Conservation (phyloP, 2,888 invertebrate genomes). For the Kuschelorhynchus macadamiae region DNA sequence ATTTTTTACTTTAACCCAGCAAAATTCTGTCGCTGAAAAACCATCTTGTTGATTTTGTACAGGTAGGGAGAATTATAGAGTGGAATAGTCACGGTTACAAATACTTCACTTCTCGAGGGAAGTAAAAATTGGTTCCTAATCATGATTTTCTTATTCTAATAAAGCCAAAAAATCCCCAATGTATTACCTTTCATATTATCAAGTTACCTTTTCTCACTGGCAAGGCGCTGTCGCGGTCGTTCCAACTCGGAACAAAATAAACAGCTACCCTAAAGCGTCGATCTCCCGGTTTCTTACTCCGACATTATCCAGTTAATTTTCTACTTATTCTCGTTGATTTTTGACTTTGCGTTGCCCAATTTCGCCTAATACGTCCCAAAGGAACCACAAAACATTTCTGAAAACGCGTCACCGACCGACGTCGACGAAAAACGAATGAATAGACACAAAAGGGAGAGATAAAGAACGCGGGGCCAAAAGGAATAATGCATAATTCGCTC, state of each 20-base stretch:
- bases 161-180: too few species aligned
- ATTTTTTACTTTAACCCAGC: too few species aligned
- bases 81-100: too few species aligned
- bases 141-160: too few species aligned
- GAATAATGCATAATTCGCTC: constrained; percentile 76
- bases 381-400: constrained; percentile 60
- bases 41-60: too few species aligned
- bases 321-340: constrained; percentile 41
- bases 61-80: too few species aligned
- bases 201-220: too few species aligned
- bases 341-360: constrained; percentile 51
- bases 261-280: constrained; percentile 6
- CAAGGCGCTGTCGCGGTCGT: too few species aligned
- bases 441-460: constrained; percentile 55
- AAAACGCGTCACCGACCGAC: constrained; percentile 51
- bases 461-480: constrained; percentile 53
- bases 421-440: constrained; percentile 41
- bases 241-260: constrained; percentile 1
- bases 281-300: constrained; percentile 9
- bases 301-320: constrained; percentile 38
- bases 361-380: constrained; percentile 60
- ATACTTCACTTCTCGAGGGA: too few species aligned
- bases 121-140: too few species aligned
- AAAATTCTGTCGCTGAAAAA: too few species aligned
- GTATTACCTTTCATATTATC: too few species aligned